A percentile compares a stretch with the other conserved stretches of the same genome.
phyloP scores from a whole-genome alignment of 2,797 vertebrate genomes.

The Podargus strigoides region DNA sequence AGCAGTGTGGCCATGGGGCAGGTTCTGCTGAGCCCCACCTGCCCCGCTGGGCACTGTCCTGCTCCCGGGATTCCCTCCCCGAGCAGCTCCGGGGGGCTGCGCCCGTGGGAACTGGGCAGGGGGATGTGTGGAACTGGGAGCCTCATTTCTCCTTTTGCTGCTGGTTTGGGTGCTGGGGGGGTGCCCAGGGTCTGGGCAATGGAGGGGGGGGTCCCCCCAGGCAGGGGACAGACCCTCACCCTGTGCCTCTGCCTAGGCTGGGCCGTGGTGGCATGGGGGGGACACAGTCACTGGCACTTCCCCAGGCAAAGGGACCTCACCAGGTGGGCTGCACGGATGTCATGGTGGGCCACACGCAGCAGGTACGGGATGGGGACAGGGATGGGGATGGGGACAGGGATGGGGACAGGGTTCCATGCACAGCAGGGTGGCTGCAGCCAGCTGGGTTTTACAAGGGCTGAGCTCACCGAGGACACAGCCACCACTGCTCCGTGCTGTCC shows the following conservation, averaged over 20 bases:
- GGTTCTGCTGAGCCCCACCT: neutral
- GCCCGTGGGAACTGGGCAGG: accelerated
- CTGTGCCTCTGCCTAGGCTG: accelerated
- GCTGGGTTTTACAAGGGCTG: neutral
- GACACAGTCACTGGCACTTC: slow-evolving; percentile 52
- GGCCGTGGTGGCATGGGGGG: slow-evolving; percentile 47
- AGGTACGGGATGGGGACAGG: slow-evolving; percentile 45
- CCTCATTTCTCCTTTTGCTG: neutral
- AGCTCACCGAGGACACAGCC: accelerated
- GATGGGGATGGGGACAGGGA: neutral
- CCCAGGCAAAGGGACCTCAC: slow-evolving; percentile 50
- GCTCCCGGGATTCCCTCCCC: neutral
- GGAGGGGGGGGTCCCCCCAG: neutral
- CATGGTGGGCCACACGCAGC: slow-evolving; percentile 65
- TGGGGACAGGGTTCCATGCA: accelerated
- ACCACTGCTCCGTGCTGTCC: neutral
- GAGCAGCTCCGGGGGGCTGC: neutral
- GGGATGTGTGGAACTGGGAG: no score
- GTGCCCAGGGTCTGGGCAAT: no score
- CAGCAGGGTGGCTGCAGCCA: neutral
- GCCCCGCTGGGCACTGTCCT: neutral
- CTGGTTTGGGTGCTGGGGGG: no score
- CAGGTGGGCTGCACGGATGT: slow-evolving; percentile 68
- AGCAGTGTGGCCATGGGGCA: neutral
- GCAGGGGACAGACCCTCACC: accelerated